These are phyloP conservation scores for Lucilia sericata DNA, from an alignment of 1,140 invertebrate species.

Conservation along the genomic window DNA sequence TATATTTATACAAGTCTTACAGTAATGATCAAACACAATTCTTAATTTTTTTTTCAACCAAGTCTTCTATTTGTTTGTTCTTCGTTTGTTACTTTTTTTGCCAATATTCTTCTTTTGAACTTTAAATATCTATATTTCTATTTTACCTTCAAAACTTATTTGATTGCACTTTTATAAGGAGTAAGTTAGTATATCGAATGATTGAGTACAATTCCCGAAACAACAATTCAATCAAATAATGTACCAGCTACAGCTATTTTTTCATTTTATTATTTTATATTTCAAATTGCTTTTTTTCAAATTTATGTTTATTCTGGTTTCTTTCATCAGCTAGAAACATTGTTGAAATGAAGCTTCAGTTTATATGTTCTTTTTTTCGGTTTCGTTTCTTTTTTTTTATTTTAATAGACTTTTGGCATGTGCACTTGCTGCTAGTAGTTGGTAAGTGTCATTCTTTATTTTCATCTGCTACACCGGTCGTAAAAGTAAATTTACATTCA, in stretches of 20 bases:
- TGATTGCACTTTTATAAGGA: neutral
- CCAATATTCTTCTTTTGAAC: no score
- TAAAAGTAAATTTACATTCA: neutral
- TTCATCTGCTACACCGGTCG: neutral
- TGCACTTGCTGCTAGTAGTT: no score
- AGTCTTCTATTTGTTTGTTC: no score
- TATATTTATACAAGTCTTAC: no score
- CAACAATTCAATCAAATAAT: slow-evolving; percentile 12
- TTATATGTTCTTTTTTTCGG: neutral
- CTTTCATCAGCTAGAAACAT: no score
- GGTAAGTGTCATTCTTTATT: no score
- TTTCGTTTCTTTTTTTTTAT: neutral
- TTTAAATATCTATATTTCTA: neutral
- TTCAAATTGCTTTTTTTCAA: neutral
- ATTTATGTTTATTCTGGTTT: no score
- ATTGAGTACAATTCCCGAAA: neutral
- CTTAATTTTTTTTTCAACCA: no score
- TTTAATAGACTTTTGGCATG: neutral
- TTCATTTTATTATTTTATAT: slow-evolving; percentile 4
- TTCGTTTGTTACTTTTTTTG: no score
- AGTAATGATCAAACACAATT: no score
- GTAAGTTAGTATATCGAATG: neutral
- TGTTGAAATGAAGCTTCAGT: neutral
- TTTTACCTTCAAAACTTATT: slow-evolving; percentile 4
- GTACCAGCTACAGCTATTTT: neutral